Evolutionary conservation across 2,888 invertebrate species (phyloP).

Genomic region (Melanostoma mellinum): DNA sequence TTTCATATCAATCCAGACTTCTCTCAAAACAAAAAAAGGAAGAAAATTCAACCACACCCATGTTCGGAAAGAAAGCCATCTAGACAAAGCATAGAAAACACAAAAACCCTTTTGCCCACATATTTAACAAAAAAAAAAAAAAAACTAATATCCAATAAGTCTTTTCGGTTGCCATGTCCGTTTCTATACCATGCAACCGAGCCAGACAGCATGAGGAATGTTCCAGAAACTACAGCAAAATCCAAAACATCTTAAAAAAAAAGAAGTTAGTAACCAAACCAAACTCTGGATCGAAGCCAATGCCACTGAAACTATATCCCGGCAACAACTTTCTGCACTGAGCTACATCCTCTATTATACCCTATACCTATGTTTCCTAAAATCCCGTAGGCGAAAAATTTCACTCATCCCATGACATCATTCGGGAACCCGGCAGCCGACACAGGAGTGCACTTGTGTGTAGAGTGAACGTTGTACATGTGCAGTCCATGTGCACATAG

Average conservation of each 20-base stretch:
- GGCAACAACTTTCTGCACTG: slow-evolving; percentile 18
- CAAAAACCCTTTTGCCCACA: slow-evolving; percentile 48
- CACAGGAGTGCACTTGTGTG: slow-evolving; percentile 28
- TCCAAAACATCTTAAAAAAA: slow-evolving; percentile 31
- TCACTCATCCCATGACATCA: slow-evolving; percentile 51
- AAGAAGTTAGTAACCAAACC: slow-evolving; percentile 3
- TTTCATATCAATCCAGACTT: not conserved
- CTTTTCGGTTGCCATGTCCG: not conserved
- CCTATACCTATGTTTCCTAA: slow-evolving; percentile 1
- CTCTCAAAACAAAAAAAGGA: not conserved
- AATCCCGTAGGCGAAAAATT: not conserved
- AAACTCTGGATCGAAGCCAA: slow-evolving; percentile 23
- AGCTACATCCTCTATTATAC: not conserved
- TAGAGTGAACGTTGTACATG: slow-evolving; percentile 19
- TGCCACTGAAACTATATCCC: slow-evolving; percentile 43
- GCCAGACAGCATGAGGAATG: slow-evolving; percentile 29
- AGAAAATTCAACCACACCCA: slow-evolving; percentile 27
- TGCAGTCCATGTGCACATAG: slow-evolving; percentile 76
- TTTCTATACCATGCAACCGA: not conserved
- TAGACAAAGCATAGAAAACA: slow-evolving; percentile 22
- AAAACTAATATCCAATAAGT: slow-evolving; percentile 19
- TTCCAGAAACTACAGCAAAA: slow-evolving; percentile 55
- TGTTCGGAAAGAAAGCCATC: not conserved
- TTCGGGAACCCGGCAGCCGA: slow-evolving; percentile 22
- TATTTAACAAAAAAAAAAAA: not conserved